These are phyloP conservation scores for Corella eumyota DNA, from an alignment of 23 tunicate species.

Conservation along the genomic window DNA sequence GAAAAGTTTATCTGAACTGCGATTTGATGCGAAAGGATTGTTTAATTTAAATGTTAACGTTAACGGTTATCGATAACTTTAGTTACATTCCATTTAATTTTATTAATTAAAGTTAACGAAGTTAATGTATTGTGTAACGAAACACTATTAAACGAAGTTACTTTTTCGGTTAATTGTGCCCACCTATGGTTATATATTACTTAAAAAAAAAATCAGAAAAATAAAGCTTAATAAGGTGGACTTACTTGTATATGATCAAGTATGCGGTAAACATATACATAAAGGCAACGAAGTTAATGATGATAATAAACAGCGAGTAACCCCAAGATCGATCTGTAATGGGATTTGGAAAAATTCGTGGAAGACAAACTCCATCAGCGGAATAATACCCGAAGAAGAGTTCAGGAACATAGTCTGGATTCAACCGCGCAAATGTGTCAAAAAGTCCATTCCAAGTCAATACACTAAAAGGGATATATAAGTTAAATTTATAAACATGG, in stretches of 20 bases:
- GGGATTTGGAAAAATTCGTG: constrained; percentile 56
- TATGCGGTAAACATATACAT: constrained; percentile 43
- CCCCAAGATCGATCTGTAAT: constrained; percentile 52
- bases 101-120: no score
- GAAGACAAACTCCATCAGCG: constrained; percentile 78
- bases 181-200: background rate
- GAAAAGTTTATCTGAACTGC: no score
- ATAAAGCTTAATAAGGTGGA: background rate
- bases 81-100: no score
- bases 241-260: constrained; percentile 42
- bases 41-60: no score
- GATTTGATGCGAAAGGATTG: no score
- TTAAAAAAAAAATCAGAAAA: background rate
- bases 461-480: no score
- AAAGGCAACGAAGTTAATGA: constrained; percentile 41
- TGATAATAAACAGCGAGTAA: constrained; percentile 40
- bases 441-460: constrained; percentile 21
- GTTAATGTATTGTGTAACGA: no score
- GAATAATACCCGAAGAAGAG: constrained; percentile 70
- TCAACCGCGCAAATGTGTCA: constrained; percentile 1
- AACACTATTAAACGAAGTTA: no score
- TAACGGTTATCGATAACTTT: no score
- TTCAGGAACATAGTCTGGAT: constrained; percentile 5
- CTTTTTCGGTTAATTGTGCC: background rate
- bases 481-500: no score